phyloP scores from a whole-genome alignment of 2,113 vertebrate genomes.

The Ageneiosus marmoratus region DNA sequence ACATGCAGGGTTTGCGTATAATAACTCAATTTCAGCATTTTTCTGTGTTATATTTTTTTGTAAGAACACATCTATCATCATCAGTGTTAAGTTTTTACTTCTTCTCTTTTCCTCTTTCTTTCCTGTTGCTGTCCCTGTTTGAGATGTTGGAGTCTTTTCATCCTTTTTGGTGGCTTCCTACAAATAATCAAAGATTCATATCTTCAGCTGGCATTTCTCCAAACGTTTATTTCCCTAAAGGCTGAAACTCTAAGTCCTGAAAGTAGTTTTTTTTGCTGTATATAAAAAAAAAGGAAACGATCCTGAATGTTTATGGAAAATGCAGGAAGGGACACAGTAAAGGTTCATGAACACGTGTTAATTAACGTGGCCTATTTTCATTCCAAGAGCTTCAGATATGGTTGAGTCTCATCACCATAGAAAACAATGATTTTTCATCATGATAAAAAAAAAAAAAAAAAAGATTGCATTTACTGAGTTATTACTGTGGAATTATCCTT shows the following conservation, averaged over 20 bases:
- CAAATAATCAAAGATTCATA: conserved; percentile 2
- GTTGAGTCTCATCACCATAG: too few relatives aligned
- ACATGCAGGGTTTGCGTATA: too few relatives aligned
- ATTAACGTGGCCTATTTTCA: background rate
- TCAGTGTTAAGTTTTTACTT: background rate
- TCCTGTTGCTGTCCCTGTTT: conserved; percentile 8
- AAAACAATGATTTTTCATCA: too few relatives aligned
- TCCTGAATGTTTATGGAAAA: too few relatives aligned
- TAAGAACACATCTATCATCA: background rate
- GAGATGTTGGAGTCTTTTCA: conserved; percentile 52
- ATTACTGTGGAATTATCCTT: too few relatives aligned
- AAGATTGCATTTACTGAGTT: too few relatives aligned
- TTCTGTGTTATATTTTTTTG: background rate
- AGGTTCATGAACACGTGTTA: background rate
- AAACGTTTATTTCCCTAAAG: background rate
- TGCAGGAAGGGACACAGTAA: background rate
- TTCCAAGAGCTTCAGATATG: background rate
- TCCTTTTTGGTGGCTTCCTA: conserved; percentile 64
- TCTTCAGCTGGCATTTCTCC: background rate
- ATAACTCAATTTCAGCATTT: too few relatives aligned
- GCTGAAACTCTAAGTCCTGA: too few relatives aligned
- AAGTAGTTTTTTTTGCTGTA: too few relatives aligned
- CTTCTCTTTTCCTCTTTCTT: conserved; percentile 68
- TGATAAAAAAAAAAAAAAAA: too few relatives aligned
- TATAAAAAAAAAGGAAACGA: too few relatives aligned